Base-by-base conservation (phyloP, 2,113 vertebrate species). In the Coturnix japonica region DNA sequence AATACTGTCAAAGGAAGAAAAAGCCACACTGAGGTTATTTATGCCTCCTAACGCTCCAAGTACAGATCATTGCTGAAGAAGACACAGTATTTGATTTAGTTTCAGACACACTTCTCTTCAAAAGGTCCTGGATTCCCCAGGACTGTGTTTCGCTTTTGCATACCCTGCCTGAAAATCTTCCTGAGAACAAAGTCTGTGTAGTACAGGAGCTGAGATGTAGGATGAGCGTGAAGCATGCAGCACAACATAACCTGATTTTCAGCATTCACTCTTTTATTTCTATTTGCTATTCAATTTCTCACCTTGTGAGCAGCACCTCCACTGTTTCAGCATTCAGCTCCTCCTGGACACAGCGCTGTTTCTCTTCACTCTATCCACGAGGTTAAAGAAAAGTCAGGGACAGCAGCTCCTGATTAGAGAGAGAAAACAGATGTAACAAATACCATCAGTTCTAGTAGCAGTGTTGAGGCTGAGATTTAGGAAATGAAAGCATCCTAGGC, bases 381-480 rank as follows among this genome's bases (percentile, higher is more conserved):
- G 14, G 56, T 85, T 80, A 89, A 69, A 87, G n/a, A n/a, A 49
- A 81, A 76, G 59, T 33, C 73, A 56, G 23, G 61, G 10, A 72
- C 30, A 51, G 74, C 43, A 84, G 70, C 43, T 72, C 86, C 91
- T 86, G 65, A 51, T 56, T 44, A 75, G 35, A 81, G 61, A 87
- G 89, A 77, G 70, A 89, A 94, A 89, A 78, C n/a, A 75, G 61
- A 69, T 35, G n/a, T 35, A 51, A 74, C n/a, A 80, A 91, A 85
- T 64, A 86, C 11, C 30, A 30, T 53, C 26, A 15, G 1, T 9
- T 44, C 22, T 1, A 19, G 39, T 2, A 78, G 28, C 6, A 2
- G 31, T 74, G 80, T 61, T 19, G 37, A 74, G 51, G 35, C 6
- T 65, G 35, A 65, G 43, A 86, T 78, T 75, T 57, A 92, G 59